A percentile compares a stretch with the other conserved stretches of the same genome.
Evolutionary conservation across 2,888 invertebrate species (phyloP).

Genomic region (Leptopilina drosophilae): DNA sequence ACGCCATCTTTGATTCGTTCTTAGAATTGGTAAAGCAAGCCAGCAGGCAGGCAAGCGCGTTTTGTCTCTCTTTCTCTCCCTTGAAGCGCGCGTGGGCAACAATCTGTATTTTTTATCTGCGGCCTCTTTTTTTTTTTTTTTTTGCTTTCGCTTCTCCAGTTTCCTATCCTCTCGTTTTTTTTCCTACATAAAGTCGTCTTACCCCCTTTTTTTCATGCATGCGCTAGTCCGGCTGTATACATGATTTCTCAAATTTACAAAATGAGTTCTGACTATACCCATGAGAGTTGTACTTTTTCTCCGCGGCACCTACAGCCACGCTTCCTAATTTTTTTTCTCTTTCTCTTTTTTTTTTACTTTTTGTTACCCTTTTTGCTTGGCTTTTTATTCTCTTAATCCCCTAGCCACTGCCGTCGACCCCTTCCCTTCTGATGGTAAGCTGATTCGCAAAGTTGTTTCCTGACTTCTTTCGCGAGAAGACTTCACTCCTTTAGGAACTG

Average conservation of each 20-base stretch:
- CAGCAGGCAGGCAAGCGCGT: slow-evolving; percentile 45
- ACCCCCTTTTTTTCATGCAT: slow-evolving; percentile 7
- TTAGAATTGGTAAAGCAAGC: slow-evolving; percentile 64
- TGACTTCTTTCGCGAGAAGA: slow-evolving; percentile 35
- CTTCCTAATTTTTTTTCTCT: slow-evolving; percentile 49
- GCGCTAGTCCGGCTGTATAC: slow-evolving; percentile 10
- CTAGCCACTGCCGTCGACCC: neutral
- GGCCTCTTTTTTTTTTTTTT: slow-evolving; percentile 39
- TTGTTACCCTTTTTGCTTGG: no score
- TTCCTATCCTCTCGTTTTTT: slow-evolving; percentile 13
- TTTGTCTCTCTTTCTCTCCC: slow-evolving; percentile 19
- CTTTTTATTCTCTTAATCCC: neutral
- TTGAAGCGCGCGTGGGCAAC: slow-evolving; percentile 54
- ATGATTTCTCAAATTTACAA: slow-evolving; percentile 53
- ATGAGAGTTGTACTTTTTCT: slow-evolving; percentile 46
- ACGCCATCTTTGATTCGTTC: slow-evolving; percentile 70
- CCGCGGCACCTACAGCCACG: slow-evolving; percentile 20
- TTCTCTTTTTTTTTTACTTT: neutral
- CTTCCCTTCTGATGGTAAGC: neutral
- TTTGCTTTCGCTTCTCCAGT: slow-evolving; percentile 46
- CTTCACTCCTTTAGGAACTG: slow-evolving; percentile 51
- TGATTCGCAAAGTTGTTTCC: slow-evolving; percentile 33
- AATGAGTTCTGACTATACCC: slow-evolving; percentile 50
- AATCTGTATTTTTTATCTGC: slow-evolving; percentile 56
- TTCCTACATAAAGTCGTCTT: neutral